Conservation (phyloP, 2,888 invertebrate genomes). For the Troides helena region DNA sequence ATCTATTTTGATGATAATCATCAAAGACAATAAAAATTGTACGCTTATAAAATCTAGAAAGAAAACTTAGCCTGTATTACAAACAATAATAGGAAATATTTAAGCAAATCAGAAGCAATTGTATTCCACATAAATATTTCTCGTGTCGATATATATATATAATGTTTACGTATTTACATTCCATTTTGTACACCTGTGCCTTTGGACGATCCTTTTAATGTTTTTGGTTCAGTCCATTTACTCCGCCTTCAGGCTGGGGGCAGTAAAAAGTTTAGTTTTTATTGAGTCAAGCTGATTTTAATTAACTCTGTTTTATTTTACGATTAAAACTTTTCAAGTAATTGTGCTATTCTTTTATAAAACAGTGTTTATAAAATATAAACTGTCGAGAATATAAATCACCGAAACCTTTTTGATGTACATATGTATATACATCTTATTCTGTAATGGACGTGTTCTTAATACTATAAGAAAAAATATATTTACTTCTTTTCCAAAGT, state of each 20-base stretch:
- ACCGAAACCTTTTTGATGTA: not conserved
- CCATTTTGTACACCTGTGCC: conserved; percentile 69
- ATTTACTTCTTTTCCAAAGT: not conserved
- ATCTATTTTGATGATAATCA: no score
- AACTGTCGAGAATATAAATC: not conserved
- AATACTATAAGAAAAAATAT: not conserved
- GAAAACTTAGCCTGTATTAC: not conserved
- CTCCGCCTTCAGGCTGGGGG: conserved; percentile 35
- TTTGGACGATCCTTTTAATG: conserved; percentile 65
- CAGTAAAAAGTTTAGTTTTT: conserved; percentile 27
- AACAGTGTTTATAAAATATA: not conserved
- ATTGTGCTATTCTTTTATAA: not conserved
- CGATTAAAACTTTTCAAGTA: not conserved
- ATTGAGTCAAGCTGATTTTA: conserved; percentile 20
- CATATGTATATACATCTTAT: no score
- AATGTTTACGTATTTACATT: conserved; percentile 48
- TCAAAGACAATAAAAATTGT: no score
- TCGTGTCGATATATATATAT: conserved; percentile 50
- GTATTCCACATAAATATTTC: conserved; percentile 25
- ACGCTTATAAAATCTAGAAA: no score
- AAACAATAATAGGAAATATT: not conserved
- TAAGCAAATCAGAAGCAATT: not conserved
- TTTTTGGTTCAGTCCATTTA: conserved; percentile 61
- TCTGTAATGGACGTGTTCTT: no score
- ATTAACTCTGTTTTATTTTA: conserved; percentile 17